Conservation (phyloP, 1,140 invertebrate species). For the Drosophila setifemur region DNA sequence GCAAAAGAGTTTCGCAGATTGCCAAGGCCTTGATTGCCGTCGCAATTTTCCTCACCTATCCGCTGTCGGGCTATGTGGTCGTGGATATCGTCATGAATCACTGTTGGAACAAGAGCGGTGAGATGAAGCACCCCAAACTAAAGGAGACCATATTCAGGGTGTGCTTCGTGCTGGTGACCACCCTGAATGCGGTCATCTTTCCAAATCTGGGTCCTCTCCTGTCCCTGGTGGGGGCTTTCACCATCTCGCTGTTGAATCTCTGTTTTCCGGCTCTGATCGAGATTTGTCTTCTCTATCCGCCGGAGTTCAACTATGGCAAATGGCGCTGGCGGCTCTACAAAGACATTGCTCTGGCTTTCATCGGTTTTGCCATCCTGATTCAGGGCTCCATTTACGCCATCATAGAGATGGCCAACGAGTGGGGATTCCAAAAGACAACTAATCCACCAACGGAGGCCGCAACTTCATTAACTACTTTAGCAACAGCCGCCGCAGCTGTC, state of each 20-base stretch:
- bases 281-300: constrained; percentile 28
- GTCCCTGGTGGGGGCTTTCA: constrained; percentile 31
- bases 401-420: neutral
- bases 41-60: constrained; percentile 34
- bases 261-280: constrained; percentile 45
- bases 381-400: constrained; percentile 1
- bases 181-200: constrained; percentile 30
- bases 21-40: neutral
- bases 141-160: constrained; percentile 19
- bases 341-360: constrained; percentile 2
- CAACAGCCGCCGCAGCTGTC: too few relatives aligned
- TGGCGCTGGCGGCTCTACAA: constrained; percentile 38
- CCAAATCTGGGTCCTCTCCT: constrained; percentile 37
- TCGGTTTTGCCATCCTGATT: constrained; percentile 11
- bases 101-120: neutral
- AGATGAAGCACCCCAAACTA: neutral
- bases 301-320: constrained; percentile 1
- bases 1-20: constrained; percentile 5
- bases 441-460: neutral
- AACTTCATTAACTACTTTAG: neutral
- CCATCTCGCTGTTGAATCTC: constrained; percentile 49
- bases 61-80: constrained; percentile 43
- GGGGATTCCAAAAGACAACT: neutral
- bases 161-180: constrained; percentile 14
- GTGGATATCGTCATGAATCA: constrained; percentile 43